These are phyloP conservation scores for Pagrus major DNA, from an alignment of 2,113 vertebrate genomes.

Conservation along the genomic window DNA sequence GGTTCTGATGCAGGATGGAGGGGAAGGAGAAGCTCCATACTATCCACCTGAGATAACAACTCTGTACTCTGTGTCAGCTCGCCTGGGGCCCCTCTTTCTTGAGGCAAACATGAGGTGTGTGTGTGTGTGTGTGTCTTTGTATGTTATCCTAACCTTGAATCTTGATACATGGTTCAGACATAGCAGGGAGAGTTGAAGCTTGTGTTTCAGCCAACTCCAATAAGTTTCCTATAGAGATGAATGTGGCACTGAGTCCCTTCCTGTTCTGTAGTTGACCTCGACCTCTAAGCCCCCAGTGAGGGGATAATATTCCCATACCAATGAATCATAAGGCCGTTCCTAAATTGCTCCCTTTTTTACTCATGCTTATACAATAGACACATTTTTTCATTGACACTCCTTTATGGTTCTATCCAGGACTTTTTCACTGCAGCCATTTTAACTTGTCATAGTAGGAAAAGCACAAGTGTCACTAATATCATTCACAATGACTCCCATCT, in stretches of 20 bases:
- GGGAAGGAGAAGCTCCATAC: constrained; percentile 84
- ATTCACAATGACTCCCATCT: not conserved
- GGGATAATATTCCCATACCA: not conserved
- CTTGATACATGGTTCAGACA: not conserved
- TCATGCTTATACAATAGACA: not conserved
- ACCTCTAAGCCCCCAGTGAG: not conserved
- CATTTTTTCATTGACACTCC: not conserved
- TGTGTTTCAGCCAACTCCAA: not conserved
- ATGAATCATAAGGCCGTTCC: not conserved
- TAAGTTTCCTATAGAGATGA: constrained; percentile 17
- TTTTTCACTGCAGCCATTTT: not conserved
- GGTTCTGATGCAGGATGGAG: constrained; percentile 70
- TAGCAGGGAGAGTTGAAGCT: constrained; percentile 10
- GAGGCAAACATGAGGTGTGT: constrained; percentile 91
- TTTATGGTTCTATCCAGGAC: no score
- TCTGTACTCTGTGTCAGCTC: constrained; percentile 89
- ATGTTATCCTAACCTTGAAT: constrained; percentile 1
- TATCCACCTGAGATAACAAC: constrained; percentile 91
- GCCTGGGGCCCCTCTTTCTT: constrained; percentile 91
- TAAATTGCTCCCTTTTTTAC: not conserved
- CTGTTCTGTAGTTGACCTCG: not conserved
- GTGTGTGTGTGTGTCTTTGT: constrained; percentile 53
- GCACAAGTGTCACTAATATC: not conserved
- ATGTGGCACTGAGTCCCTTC: constrained; percentile 6
- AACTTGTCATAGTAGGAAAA: no score